These are phyloP conservation scores for Drosophila watanabei DNA, from an alignment of 1,140 invertebrate species.

Conservation along the genomic window DNA sequence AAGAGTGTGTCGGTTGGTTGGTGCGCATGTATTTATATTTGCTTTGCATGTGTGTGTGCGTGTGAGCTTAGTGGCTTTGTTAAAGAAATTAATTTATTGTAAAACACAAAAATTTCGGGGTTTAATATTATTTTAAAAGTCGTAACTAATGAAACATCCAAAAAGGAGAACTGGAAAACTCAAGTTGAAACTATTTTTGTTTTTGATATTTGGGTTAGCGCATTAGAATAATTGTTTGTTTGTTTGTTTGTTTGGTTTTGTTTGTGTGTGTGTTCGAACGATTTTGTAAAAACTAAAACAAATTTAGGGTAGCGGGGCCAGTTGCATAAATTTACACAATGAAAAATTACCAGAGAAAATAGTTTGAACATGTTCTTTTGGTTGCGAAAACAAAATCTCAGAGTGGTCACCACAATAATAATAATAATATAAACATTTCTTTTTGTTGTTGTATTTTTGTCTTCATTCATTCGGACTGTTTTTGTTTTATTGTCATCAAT, in stretches of 20 bases:
- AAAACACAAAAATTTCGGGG: slow-evolving; percentile 64
- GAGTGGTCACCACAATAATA: slow-evolving; percentile 39
- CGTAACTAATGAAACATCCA: slow-evolving; percentile 61
- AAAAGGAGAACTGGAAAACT: slow-evolving; percentile 65
- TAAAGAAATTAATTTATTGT: slow-evolving; percentile 75
- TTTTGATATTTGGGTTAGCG: slow-evolving; percentile 38
- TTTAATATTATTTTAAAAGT: slow-evolving; percentile 46
- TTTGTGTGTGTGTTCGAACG: slow-evolving; percentile 28
- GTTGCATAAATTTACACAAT: slow-evolving; percentile 82
- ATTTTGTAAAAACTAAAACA: slow-evolving; percentile 74
- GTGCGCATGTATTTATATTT: slow-evolving; percentile 30
- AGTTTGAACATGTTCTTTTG: slow-evolving; percentile 75
- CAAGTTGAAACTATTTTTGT: slow-evolving; percentile 61
- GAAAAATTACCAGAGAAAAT: slow-evolving; percentile 42
- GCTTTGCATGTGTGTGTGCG: slow-evolving; percentile 26
- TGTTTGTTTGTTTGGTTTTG: slow-evolving; percentile 1
- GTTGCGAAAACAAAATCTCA: slow-evolving; percentile 75
- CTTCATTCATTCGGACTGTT: slow-evolving; percentile 42
- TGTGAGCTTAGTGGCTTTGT: slow-evolving; percentile 72
- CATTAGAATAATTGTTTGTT: slow-evolving; percentile 22
- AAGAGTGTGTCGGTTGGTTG: slow-evolving; percentile 42
- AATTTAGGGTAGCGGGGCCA: slow-evolving; percentile 85
- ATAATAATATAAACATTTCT: slow-evolving; percentile 56
- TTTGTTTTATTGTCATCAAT: slow-evolving; percentile 72
- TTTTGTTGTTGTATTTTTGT: slow-evolving; percentile 10